A percentile compares a stretch with the other conserved stretches of the same genome.
These are phyloP conservation scores for Podiceps cristatus DNA, from an alignment of 2,113 vertebrate genomes.

Conservation along the genomic window DNA sequence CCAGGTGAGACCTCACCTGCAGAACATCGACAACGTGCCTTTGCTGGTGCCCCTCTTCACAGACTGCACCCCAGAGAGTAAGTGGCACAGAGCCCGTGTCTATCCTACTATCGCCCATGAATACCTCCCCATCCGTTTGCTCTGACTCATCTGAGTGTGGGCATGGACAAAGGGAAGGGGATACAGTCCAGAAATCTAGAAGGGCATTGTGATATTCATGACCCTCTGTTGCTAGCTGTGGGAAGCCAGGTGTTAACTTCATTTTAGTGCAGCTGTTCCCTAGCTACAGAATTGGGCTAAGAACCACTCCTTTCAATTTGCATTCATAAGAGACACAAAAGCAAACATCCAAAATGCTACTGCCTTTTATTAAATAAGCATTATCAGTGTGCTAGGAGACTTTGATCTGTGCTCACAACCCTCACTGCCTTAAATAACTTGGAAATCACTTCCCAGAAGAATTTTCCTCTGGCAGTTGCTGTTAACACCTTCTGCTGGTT, in stretches of 20 bases:
- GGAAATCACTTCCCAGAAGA: constrained; percentile 4
- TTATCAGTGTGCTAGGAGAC: constrained; percentile 5
- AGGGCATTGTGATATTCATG: neutral
- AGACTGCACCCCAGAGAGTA: constrained; percentile 97
- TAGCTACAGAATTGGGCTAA: neutral
- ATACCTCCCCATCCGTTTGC: neutral
- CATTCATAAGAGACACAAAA: neutral
- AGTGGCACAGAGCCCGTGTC: constrained; percentile 45
- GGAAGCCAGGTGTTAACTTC: neutral
- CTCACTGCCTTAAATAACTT: neutral
- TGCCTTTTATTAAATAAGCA: constrained; percentile 19
- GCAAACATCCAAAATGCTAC: neutral
- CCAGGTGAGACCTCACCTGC: constrained; percentile 96
- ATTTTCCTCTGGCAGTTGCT: constrained; percentile 2
- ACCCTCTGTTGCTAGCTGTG: neutral
- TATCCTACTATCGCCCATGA: neutral
- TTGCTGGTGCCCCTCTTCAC: constrained; percentile 97
- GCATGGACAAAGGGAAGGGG: neutral
- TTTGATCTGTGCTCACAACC: constrained; percentile 1
- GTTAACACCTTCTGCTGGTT: neutral
- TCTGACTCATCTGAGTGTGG: neutral
- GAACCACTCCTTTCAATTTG: constrained; percentile 2
- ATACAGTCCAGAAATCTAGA: neutral
- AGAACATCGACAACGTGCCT: constrained; percentile 98
- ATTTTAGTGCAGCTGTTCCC: neutral